Conservation (phyloP, 2,888 invertebrate genomes). For the Trichacis sp. region DNA sequence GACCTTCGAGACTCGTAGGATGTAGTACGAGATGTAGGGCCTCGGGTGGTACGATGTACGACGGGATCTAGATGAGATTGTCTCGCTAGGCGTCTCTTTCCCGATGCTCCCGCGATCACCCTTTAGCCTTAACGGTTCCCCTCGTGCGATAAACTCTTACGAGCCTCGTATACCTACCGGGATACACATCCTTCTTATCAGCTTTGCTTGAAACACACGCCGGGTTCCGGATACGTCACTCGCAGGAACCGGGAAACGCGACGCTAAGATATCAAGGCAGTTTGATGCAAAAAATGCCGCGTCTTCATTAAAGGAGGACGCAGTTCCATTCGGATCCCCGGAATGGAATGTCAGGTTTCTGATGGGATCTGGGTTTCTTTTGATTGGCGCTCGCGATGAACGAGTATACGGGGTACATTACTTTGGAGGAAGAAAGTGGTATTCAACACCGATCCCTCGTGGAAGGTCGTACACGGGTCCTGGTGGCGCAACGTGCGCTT, state of each 20-base stretch:
- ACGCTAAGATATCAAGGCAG: constrained; percentile 17
- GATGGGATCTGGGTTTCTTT: constrained; percentile 1
- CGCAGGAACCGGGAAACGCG: constrained; percentile 18
- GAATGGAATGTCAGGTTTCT: not conserved
- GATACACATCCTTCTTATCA: constrained; percentile 34
- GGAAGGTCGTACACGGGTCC: constrained; percentile 41
- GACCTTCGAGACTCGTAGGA: constrained; percentile 51
- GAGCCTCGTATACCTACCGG: constrained; percentile 42
- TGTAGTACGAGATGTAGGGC: constrained; percentile 63
- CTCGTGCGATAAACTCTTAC: constrained; percentile 63
- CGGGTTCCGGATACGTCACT: constrained; percentile 29
- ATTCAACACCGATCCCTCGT: constrained; percentile 38
- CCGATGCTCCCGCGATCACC: constrained; percentile 55
- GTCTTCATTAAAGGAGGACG: constrained; percentile 8
- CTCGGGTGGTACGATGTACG: constrained; percentile 67
- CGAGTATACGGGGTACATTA: constrained; percentile 36
- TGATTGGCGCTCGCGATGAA: constrained; percentile 30
- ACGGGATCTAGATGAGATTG: constrained; percentile 69
- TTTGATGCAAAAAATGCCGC: constrained; percentile 19
- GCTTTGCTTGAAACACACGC: constrained; percentile 32
- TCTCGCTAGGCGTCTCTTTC: constrained; percentile 58
- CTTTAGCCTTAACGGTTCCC: constrained; percentile 60
- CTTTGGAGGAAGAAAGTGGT: constrained; percentile 36
- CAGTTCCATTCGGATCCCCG: no score
- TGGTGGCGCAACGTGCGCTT: constrained; percentile 61